Evolutionary conservation across 2,888 invertebrate genomes (phyloP), one percentile per base, ranked within the genome.

Genomic region (Lutraria lutraria): DNA sequence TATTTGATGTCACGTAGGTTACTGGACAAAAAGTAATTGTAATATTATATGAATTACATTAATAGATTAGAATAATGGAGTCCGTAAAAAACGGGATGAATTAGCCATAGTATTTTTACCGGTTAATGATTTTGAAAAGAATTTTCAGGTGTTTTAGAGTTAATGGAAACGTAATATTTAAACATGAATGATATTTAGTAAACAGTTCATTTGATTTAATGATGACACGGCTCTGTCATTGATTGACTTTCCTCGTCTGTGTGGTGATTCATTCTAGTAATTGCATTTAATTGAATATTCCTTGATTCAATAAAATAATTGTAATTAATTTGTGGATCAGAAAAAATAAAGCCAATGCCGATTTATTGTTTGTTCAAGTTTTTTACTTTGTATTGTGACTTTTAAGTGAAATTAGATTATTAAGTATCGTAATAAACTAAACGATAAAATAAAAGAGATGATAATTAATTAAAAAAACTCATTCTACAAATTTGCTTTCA

Each of bases 151-250:
- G 76, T 76, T 31, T 76, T 76, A 34, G 76, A 76, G 16, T 76
- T 76, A 34, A 76, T 76, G 76, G 76, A 76, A 76, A 76, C 16
- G 76, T 34, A 31, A 76, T 76, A 76, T 76, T 76, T 76, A 76
- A 76, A 34, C 76, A 34, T 76, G 76, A 76, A 34, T 76, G 34
- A 21, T 76, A 76, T 76, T 76, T 16, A 34, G 31, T 16, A 76
- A 76, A 76, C 76, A 76, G 76, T 34, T 34, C 34, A 34, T 76
- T 76, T 76, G 76, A 76, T 76, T 76, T 76, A 34, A 34, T 76
- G 76, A 76, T 76, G 76, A 76, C 76, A 76, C 76, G 31, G 31
- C 15, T 2, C 43, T 43, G 43, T 43, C 76, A 15, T 76, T 31
- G 76, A 76, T 76, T 76, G 31, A 76, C 76, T 13, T 34, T 76